Percentiles rank a stretch among this genome's conserved stretches.
Evolutionary conservation across 2,888 invertebrate genomes (phyloP).

Genomic region (Calameuta idolon): DNA sequence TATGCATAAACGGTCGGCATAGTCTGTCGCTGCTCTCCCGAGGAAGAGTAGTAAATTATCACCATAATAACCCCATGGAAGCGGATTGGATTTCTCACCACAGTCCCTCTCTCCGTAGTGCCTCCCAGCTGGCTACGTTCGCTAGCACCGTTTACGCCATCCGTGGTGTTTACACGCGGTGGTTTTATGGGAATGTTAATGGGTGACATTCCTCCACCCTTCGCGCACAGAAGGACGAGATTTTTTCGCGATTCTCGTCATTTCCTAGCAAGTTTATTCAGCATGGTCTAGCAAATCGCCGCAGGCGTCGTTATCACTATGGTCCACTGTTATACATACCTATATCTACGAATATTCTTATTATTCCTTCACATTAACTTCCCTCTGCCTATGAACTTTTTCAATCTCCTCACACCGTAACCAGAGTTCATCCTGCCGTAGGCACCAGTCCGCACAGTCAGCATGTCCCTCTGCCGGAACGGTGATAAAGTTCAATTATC

Average conservation of each 20-base stretch:
- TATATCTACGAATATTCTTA: neutral
- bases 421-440: constrained; percentile 13
- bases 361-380: neutral
- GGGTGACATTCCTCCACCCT: constrained; percentile 63
- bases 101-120: constrained; percentile 32
- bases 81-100: constrained; percentile 62
- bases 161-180: constrained; percentile 57
- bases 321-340: neutral
- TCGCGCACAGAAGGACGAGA: constrained; percentile 25
- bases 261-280: constrained; percentile 44
- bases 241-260: constrained; percentile 32
- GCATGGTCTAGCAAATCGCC: neutral
- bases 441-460: constrained; percentile 19
- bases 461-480: constrained; percentile 5
- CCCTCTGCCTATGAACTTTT: neutral
- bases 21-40: constrained; percentile 40
- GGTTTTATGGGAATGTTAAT: constrained; percentile 63
- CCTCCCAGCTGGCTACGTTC: constrained; percentile 19
- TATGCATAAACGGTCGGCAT: constrained; percentile 47
- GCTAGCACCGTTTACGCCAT: constrained; percentile 51
- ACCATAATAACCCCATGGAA: constrained; percentile 60
- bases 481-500: constrained; percentile 45
- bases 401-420: constrained; percentile 5
- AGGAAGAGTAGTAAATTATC: constrained; percentile 59
- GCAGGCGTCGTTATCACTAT: neutral